phyloP scores from a whole-genome alignment of 2,113 vertebrate species.

The Cynoglossus semilaevis region DNA sequence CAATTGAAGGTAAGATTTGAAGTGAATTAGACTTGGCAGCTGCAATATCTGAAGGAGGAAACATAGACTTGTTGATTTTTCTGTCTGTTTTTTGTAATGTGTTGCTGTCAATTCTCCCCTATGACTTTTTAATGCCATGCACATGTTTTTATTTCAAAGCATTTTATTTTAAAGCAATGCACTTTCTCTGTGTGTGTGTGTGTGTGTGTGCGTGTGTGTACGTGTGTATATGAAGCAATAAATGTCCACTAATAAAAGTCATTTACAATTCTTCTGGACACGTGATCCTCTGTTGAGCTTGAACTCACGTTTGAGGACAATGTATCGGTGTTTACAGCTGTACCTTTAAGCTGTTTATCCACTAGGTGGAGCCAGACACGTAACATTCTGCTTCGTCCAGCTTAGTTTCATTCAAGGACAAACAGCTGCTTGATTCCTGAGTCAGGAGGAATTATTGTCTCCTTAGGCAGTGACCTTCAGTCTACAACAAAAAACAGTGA shows the following conservation, averaged over 20 bases:
- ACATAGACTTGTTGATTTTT: neutral
- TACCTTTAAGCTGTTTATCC: conserved; percentile 1
- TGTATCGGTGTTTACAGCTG: no score
- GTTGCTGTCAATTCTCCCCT: neutral
- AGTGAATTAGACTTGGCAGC: conserved; percentile 10
- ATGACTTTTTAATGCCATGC: neutral
- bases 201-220: no score
- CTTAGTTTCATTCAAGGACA: neutral
- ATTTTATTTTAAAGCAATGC: conserved; percentile 31
- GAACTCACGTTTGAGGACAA: neutral
- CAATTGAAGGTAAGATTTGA: neutral
- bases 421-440: conserved; percentile 12
- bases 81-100: conserved; percentile 6
- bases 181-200: conserved; percentile 13
- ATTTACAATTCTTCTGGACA: conserved; percentile 15
- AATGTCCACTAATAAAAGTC: conserved; percentile 54
- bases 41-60: conserved; percentile 30
- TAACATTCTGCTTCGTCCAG: neutral
- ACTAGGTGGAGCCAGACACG: conserved; percentile 40
- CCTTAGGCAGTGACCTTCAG: no score
- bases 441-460: neutral
- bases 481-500: no score
- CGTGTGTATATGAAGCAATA: conserved; percentile 16
- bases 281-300: neutral
- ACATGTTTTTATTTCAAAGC: conserved; percentile 25